phyloP scores from a whole-genome alignment of 35 echinoderm and acorn worm species.

The Apostichopus japonicus region DNA sequence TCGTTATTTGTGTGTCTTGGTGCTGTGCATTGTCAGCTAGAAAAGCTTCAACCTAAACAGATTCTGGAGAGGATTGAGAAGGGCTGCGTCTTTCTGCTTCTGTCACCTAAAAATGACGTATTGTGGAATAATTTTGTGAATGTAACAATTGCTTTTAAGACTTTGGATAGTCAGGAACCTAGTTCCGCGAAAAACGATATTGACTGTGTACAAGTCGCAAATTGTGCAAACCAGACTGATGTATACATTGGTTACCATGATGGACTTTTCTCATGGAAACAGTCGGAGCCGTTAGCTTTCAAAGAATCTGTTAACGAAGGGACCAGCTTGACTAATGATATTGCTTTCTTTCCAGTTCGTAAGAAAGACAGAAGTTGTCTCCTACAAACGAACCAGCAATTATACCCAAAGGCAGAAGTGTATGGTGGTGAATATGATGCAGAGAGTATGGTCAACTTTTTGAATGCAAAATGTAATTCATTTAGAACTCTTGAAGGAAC shows the following conservation, averaged over 20 bases:
- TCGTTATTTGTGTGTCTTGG: neutral
- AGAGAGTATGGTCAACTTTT: slow-evolving; percentile 60
- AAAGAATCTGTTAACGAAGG: neutral
- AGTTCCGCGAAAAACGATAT: slow-evolving; percentile 3
- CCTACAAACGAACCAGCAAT: neutral
- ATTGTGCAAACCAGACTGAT: neutral
- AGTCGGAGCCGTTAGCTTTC: neutral
- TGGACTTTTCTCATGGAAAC: slow-evolving; percentile 23
- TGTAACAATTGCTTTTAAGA: neutral
- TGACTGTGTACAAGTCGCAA: neutral
- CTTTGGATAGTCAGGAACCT: neutral
- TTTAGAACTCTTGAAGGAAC: slow-evolving; percentile 59
- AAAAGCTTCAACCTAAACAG: slow-evolving; percentile 13
- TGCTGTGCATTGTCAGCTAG: neutral
- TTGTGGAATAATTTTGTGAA: slow-evolving; percentile 49
- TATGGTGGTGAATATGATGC: slow-evolving; percentile 46
- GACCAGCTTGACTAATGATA: neutral
- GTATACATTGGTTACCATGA: neutral
- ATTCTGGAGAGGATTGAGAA: slow-evolving; percentile 27
- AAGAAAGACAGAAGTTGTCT: slow-evolving; percentile 81
- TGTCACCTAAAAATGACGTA: slow-evolving; percentile 49
- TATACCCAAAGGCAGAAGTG: slow-evolving; percentile 51
- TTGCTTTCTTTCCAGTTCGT: slow-evolving; percentile 62
- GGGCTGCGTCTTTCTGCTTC: slow-evolving; percentile 45
- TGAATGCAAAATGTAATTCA: slow-evolving; percentile 76